phyloP scores from a whole-genome alignment of 2,113 vertebrate species.

The Trogon melanurus region DNA sequence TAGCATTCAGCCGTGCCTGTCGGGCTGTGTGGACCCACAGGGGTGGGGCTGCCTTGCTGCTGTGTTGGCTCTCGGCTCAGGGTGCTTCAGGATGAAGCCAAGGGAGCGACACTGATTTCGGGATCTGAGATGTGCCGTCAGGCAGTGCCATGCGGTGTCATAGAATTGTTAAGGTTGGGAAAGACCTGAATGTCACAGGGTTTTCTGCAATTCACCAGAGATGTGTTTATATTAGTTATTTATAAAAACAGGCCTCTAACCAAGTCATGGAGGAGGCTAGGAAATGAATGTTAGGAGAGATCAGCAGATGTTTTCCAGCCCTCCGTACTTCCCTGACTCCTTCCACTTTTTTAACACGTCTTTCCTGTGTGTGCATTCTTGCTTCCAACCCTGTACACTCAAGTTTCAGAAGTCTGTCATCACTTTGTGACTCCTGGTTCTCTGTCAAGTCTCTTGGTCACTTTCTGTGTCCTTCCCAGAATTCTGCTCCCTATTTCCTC shows the following conservation, averaged over 20 bases:
- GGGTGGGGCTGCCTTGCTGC: background rate
- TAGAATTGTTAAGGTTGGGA: too few relatives aligned
- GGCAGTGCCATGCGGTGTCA: background rate
- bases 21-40: fast-evolving
- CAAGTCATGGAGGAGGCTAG: background rate
- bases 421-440: background rate
- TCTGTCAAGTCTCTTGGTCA: background rate
- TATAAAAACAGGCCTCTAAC: background rate
- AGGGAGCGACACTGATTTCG: background rate
- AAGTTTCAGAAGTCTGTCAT: background rate
- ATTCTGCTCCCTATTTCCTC: background rate
- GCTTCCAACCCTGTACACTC: background rate
- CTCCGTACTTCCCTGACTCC: background rate
- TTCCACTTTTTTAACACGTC: background rate
- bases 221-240: background rate
- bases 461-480: background rate
- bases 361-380: background rate
- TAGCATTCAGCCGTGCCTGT: fast-evolving
- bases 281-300: background rate
- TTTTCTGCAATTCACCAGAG: background rate
- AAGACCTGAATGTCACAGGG: background rate
- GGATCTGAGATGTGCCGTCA: background rate
- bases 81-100: background rate
- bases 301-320: background rate
- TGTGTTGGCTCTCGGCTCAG: background rate